These are phyloP conservation scores for Oscheius sp. DNA, from an alignment of 1,140 invertebrate genomes.

Conservation along the genomic window DNA sequence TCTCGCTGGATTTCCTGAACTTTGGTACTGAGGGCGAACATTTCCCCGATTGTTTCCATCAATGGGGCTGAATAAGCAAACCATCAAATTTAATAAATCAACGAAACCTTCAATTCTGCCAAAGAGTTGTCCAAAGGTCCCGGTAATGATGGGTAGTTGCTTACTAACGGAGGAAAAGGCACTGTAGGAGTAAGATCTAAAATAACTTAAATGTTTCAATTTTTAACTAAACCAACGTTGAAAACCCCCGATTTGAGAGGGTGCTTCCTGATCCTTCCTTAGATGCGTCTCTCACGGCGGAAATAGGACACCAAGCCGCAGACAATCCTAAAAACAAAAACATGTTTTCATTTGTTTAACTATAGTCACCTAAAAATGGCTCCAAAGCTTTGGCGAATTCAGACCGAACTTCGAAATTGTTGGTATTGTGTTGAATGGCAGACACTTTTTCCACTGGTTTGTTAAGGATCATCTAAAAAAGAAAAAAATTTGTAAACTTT, in stretches of 20 bases:
- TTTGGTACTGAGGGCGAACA: slow-evolving; percentile 41
- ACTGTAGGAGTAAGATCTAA: slow-evolving; percentile 30
- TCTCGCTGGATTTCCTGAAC: slow-evolving; percentile 56
- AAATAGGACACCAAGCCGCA: slow-evolving; percentile 35
- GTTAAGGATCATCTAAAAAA: slow-evolving; percentile 8
- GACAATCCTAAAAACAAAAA: slow-evolving; percentile 19
- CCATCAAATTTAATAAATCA: not conserved
- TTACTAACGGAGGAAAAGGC: not conserved
- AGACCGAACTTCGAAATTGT: slow-evolving; percentile 14
- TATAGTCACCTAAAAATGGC: slow-evolving; percentile 7
- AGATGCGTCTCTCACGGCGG: slow-evolving; percentile 6
- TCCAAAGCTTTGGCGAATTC: slow-evolving; percentile 30
- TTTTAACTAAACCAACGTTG: not conserved
- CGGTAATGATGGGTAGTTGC: slow-evolving; percentile 1
- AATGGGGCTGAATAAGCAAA: slow-evolving; percentile 42
- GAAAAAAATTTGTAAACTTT: not conserved
- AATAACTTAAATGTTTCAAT: slow-evolving; percentile 4
- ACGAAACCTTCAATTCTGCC: slow-evolving; percentile 42
- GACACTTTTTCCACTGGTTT: slow-evolving; percentile 28
- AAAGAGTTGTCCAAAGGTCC: slow-evolving; percentile 48
- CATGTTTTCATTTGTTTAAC: not conserved
- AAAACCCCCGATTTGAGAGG: slow-evolving; percentile 37
- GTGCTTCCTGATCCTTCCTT: slow-evolving; percentile 9
- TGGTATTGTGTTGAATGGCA: slow-evolving; percentile 16
- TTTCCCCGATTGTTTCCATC: slow-evolving; percentile 42